A percentile compares a stretch with the other conserved stretches of the same genome.
phyloP scores from a whole-genome alignment of 2,797 vertebrate genomes.

The Valencia hispanica region DNA sequence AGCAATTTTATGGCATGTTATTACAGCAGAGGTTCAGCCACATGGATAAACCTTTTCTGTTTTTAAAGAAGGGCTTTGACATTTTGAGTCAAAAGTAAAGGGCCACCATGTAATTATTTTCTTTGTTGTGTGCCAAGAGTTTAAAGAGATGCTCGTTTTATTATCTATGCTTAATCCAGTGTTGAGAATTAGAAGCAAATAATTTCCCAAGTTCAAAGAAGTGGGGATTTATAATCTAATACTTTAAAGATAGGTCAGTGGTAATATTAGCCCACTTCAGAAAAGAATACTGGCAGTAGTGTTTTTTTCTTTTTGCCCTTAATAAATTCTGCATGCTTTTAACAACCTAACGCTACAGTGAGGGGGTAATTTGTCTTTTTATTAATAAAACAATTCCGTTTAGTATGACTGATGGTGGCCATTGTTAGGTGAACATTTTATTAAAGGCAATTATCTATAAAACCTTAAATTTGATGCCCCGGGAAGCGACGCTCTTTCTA shows the following conservation, averaged over 20 bases:
- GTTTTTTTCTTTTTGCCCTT: neutral
- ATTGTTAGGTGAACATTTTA: neutral
- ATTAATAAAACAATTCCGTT: neutral
- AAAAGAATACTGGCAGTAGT: neutral
- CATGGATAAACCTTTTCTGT: neutral
- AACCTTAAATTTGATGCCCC: neutral
- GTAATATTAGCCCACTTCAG: neutral
- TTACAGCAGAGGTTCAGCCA: conserved; percentile 9
- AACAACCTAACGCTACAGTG: neutral
- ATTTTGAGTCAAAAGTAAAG: conserved; percentile 12
- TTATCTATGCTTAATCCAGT: neutral
- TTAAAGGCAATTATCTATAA: neutral
- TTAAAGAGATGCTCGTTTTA: neutral
- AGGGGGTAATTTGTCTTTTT: neutral
- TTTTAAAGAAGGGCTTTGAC: conserved; percentile 11
- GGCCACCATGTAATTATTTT: conserved; percentile 8
- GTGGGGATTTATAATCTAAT: neutral
- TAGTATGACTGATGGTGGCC: neutral
- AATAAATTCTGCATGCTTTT: neutral
- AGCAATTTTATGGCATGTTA: conserved; percentile 23
- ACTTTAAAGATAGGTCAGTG: neutral
- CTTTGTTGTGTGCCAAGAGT: neutral
- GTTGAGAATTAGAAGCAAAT: neutral
- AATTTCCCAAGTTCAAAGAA: neutral
- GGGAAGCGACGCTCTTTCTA: neutral